Evolutionary conservation across 2,797 vertebrate species (phyloP), one percentile per base, ranked within the genome.

Genomic region (Amblyraja radiata): DNA sequence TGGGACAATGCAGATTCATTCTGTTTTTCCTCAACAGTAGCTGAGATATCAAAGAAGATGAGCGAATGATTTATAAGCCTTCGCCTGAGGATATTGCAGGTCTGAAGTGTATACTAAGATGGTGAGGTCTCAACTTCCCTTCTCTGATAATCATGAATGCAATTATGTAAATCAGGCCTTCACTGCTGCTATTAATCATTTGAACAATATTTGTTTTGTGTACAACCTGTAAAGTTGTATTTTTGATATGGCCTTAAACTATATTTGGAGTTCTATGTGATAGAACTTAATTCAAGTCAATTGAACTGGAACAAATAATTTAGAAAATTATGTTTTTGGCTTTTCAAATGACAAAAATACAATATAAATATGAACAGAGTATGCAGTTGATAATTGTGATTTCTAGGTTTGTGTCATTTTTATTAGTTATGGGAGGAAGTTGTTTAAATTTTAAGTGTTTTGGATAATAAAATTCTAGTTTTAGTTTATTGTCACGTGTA

Each of bases 91-190:
- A 32, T 7, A 88, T 88, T 68, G n/a, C n/a, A 68, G 84, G 84
- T 65, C 7, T 32, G n/a, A 65, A 32, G n/a, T 88, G 6, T 18
- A 36, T 68, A 23, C 14, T 36, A n/a, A n/a, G 2, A 63, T 86
- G 83, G 2, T 88, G 84, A 88, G 61, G n/a, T 36, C 84, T 68
- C 83, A 32, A 13, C 58, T 63, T n/a, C n/a, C n/a, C 61, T 32
- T 68, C 61, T 68, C 14, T 68, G 61, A 68, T 84, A 88, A 36
- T 63, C 61, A 86, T 86, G 83, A 86, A 86, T 88, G n/a, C n/a
- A 10, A 88, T 88, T 36, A 65, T 88, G 84, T 8, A 88, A 88
- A 68, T 88, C 84, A 36, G 28, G 9, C 63, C 16, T 68, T 88
- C 61, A 88, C n/a, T 68, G 63, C 63, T 11, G 84, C 63, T 68